These are phyloP conservation scores for Calliscelio sp. DNA, from an alignment of 2,888 invertebrate species.

Conservation along the genomic window DNA sequence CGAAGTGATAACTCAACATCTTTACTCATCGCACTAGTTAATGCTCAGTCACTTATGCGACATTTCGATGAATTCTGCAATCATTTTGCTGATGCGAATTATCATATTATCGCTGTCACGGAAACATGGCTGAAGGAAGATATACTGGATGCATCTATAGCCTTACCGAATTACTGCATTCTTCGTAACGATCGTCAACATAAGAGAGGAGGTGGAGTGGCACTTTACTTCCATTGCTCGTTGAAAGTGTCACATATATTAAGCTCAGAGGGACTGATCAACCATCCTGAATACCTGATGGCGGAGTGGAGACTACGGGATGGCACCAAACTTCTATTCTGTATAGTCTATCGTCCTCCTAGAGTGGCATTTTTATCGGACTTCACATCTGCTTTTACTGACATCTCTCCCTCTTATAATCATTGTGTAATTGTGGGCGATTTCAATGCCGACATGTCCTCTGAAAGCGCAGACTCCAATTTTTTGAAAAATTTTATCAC, in stretches of 20 bases:
- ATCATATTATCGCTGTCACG: too few species aligned
- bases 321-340: too few species aligned
- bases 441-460: conserved; percentile 10
- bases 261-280: neutral
- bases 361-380: neutral
- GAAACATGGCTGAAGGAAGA: conserved; percentile 7
- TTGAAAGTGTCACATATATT: neutral
- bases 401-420: neutral
- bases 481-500: too few species aligned
- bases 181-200: neutral
- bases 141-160: neutral
- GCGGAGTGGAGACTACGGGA: too few species aligned
- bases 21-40: too few species aligned
- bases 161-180: conserved; percentile 1
- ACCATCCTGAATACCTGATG: too few species aligned
- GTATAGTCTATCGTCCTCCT: too few species aligned
- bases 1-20: too few species aligned
- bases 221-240: neutral
- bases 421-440: neutral
- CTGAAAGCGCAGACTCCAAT: too few species aligned
- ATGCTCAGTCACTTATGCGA: too few species aligned
- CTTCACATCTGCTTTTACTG: neutral
- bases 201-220: neutral
- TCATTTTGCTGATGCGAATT: too few species aligned
- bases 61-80: too few species aligned